Evolutionary conservation across 2,888 invertebrate genomes (phyloP), one percentile per base, ranked within the genome.

Genomic region (Tricholauxania praeusta): DNA sequence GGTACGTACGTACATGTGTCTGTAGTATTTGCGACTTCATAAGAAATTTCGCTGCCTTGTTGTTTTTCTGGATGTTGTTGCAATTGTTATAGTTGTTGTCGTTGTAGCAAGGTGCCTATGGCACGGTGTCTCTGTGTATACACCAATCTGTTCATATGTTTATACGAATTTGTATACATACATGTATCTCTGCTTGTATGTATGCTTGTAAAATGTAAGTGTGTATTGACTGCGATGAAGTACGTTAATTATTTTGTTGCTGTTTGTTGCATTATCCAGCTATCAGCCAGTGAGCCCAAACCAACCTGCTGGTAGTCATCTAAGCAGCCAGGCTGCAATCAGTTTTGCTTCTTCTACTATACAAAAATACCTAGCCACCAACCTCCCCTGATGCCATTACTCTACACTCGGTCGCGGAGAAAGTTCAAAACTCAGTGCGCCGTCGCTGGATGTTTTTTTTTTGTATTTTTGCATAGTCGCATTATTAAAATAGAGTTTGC

Each of bases 71-170:
- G 22, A 28, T 32, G 19, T 19, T 64, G 63, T 39, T 39, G 64
- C 55, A 39, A 32, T 64, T 57, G 57, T 32, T 63, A 49, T 12
- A n/a, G 49, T 57, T 71, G 57, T 28, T 28, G 28, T 28, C 57
- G 55, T 64, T 57, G 47, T 64, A 64, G 49, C 39, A 49, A 57
- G 65, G 71, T 71, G 63, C 71, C 63, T 71, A 57, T 63, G 65
- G 71, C 64, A 64, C 64, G 63, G 63, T 64, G 39, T 39, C 12
- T 17, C 55, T 55, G 55, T 55, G 55, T 55, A 39, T 39, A 10
- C 39, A 39, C 10, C 39, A 60, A 60, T 60, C n/a, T 65, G 65
- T 51, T 48, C 32, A 17, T 51, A 32, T 72, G 19, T 64, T 39
- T 32, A 22, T 64, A 6, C 52, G 12, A 28, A 39, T 62, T 14